phyloP scores from a whole-genome alignment of 1,140 invertebrate genomes.

The Apis florea region DNA sequence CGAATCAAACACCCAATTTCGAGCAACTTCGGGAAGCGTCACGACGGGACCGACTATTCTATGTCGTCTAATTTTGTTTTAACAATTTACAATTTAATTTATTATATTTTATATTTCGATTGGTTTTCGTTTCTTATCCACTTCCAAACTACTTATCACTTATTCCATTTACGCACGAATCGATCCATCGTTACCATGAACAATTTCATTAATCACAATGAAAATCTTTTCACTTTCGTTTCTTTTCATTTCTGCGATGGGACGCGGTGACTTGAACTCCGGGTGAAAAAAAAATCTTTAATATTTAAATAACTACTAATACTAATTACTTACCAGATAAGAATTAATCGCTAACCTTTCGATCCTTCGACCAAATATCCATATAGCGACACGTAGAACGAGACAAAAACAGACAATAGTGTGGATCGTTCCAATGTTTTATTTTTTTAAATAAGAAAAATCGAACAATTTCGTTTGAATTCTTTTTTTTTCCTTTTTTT shows the following conservation, averaged over 20 bases:
- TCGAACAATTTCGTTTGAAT: neutral
- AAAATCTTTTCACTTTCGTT: neutral
- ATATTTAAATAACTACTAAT: conserved; percentile 21
- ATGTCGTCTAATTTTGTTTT: neutral
- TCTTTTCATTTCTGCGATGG: neutral
- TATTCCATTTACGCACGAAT: neutral
- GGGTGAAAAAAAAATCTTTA: conserved; percentile 1
- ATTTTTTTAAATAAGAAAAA: neutral
- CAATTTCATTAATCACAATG: neutral
- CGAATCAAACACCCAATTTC: conserved; percentile 66
- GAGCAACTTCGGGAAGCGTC: conserved; percentile 43
- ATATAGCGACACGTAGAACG: conserved; percentile 48
- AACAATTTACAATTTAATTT: conserved; percentile 5
- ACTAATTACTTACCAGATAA: conserved; percentile 49
- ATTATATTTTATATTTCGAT: neutral
- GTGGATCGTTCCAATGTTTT: conserved; percentile 36
- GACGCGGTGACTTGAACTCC: neutral
- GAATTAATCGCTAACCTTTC: conserved; percentile 48
- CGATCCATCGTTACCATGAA: neutral
- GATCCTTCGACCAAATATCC: conserved; percentile 54
- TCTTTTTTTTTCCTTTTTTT: neutral
- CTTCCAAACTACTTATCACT: too few species aligned
- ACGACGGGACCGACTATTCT: conserved; percentile 38
- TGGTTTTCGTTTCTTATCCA: neutral
- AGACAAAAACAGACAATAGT: conserved; percentile 48